Conservation (phyloP, 2,797 vertebrate species). For the Sitta carolinensis region DNA sequence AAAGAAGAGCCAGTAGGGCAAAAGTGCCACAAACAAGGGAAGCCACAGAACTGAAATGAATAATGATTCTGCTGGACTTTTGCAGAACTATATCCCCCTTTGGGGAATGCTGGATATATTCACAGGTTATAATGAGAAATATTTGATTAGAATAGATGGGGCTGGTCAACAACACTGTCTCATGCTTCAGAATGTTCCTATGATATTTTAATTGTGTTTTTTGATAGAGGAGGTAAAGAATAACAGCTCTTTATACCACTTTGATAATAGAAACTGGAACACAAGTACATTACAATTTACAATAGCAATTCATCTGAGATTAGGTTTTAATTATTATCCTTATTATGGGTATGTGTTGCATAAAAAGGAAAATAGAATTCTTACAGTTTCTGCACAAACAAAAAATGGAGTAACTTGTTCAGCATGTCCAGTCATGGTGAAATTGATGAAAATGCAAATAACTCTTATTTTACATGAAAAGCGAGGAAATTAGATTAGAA, state of each 20-base stretch:
- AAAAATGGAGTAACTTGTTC: neutral
- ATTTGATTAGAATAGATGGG: neutral
- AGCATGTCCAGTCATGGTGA: neutral
- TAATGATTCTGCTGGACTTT: neutral
- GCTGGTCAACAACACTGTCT: neutral
- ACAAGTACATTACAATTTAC: neutral
- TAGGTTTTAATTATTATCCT: slow-evolving; percentile 4
- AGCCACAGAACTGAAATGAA: neutral
- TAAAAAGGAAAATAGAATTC: neutral
- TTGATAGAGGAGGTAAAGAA: neutral
- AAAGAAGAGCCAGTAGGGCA: neutral
- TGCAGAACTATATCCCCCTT: neutral
- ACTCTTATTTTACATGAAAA: neutral
- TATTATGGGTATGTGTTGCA: neutral
- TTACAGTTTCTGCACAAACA: neutral
- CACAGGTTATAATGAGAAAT: neutral
- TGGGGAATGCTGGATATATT: neutral
- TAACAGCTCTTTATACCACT: fast-evolving
- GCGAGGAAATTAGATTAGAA: neutral
- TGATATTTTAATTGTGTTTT: neutral
- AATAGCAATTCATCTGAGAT: neutral
- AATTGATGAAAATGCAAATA: slow-evolving; percentile 10
- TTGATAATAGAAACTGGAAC: neutral
- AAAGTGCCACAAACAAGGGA: neutral
- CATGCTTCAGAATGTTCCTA: neutral